Evolutionary conservation across 2,797 vertebrate genomes (phyloP), one percentile per base, ranked within the genome.

Genomic region (Selene dorsalis): DNA sequence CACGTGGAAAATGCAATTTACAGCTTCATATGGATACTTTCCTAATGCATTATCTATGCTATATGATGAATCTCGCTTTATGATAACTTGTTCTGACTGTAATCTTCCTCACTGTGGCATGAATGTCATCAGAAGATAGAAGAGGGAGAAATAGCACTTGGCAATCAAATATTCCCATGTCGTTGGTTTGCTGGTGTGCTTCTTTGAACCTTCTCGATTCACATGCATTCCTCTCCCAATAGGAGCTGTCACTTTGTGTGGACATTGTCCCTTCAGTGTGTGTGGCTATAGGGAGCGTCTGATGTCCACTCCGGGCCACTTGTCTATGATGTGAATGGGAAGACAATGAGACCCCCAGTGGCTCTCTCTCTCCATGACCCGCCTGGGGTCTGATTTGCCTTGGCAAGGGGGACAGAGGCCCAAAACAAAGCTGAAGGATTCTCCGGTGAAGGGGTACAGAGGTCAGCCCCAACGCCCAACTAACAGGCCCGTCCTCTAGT

Each of bases 281-380:
- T 91, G 92, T 91, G 91, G 78, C 85, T 94, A 87, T 92, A 88
- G 93, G 94, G 90, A 92, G 89, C 87, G 90, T 92, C 92, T 93
- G 92, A 92, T 93, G 94, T 95, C 92, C 94, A 94, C 93, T 94
- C 92, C 12, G 84, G 86, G 79, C 90, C 92, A 91, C 95, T 96
- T 95, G 94, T 96, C 94, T 96, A 93, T 93, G 92, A 97, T 95
- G 96, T 97, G 95, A 95, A 94, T 94, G 91, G 90, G 91, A 92
- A 89, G 87, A 95, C 94, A 96, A 95, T 95, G 89, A 92, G 93
- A 92, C 95, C 87, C 92, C 95, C 95, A 93, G 88, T 93, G 88
- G 94, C 92, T 90, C 93, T 73, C 86, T 93, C 94, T 94, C 91
- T 90, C 92, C 84, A 88, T 93, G 69, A 80, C 83, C 89, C 90